A percentile compares a stretch with the other conserved stretches of the same genome.
Evolutionary conservation across 1,140 invertebrate species (phyloP).

Genomic region (Macrostomum lignano): DNA sequence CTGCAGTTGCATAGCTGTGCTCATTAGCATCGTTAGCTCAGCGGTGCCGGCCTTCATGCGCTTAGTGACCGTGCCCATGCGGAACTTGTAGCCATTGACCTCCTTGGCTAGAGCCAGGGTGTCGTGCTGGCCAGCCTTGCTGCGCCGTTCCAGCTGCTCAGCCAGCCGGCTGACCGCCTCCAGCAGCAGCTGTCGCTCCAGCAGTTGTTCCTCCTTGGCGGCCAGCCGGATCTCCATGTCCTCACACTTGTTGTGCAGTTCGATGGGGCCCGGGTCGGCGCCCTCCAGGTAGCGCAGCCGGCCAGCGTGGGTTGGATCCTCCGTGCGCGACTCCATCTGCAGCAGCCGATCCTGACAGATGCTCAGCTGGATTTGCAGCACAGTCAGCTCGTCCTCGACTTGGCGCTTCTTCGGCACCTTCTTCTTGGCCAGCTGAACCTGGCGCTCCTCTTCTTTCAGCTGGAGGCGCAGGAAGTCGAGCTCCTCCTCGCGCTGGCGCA

Average conservation of each 20-base stretch:
- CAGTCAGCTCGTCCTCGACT: conserved; percentile 18
- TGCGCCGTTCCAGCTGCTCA: conserved; percentile 19
- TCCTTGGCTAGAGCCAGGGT: conserved; percentile 24
- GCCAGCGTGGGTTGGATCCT: conserved; percentile 20
- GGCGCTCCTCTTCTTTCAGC: conserved; percentile 15
- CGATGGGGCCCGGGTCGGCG: conserved; percentile 15
- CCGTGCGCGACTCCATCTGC: conserved; percentile 20
- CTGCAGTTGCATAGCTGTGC: conserved; percentile 19
- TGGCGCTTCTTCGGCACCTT: conserved; percentile 16
- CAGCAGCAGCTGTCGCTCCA: conserved; percentile 26
- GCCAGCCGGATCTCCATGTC: conserved; percentile 20
- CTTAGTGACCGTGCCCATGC: conserved; percentile 10
- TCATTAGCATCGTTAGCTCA: conserved; percentile 27
- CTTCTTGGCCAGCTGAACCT: conserved; percentile 14
- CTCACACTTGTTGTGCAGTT: conserved; percentile 22
- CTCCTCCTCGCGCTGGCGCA: conserved; percentile 20
- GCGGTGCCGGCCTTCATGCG: conserved; percentile 27
- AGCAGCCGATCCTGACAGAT: conserved; percentile 24
- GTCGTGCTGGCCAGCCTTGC: conserved; percentile 8
- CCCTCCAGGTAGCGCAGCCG: conserved; percentile 20
- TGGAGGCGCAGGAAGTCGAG: conserved; percentile 22
- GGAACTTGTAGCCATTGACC: conserved; percentile 10
- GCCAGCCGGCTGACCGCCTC: conserved; percentile 21
- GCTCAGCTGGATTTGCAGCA: too few species aligned
- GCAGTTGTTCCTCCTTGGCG: conserved; percentile 20